phyloP scores from a whole-genome alignment of 2,797 vertebrate species.

The Gambelia wislizenii region DNA sequence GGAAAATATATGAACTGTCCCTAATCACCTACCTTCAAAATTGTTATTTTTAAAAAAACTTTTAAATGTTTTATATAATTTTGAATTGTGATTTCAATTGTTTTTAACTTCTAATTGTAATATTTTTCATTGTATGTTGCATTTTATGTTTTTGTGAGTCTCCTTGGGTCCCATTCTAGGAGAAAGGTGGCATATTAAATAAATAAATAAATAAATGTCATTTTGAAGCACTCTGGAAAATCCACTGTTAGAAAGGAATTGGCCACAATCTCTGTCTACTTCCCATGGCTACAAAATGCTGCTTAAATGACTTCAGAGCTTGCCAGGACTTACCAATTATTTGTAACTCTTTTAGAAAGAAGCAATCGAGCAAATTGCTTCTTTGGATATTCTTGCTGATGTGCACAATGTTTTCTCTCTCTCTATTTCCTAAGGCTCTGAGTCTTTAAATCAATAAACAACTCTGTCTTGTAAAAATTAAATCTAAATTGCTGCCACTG shows the following conservation, averaged over 20 bases:
- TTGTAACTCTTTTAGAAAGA: constrained; percentile 50
- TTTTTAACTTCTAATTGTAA: too few species aligned
- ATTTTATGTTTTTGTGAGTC: too few species aligned
- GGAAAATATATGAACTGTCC: too few species aligned
- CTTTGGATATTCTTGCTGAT: constrained; percentile 53
- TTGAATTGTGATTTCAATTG: too few species aligned
- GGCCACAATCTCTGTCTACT: constrained; percentile 3
- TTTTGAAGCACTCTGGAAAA: neutral
- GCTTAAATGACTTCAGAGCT: constrained; percentile 46
- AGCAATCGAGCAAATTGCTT: constrained; percentile 54
- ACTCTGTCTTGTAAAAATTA: constrained; percentile 52
- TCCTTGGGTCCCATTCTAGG: too few species aligned
- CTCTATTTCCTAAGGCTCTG: constrained; percentile 25
- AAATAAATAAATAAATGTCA: too few species aligned
- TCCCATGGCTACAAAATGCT: constrained; percentile 13
- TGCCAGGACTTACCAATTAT: constrained; percentile 40
- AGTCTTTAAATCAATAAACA: constrained; percentile 59
- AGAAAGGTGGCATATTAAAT: too few species aligned
- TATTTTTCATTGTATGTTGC: too few species aligned
- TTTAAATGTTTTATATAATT: too few species aligned
- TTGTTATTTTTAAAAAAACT: too few species aligned
- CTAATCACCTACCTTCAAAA: neutral
- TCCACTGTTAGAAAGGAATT: neutral
- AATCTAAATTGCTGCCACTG: constrained; percentile 51
- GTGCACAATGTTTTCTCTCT: constrained; percentile 39